Evolutionary conservation across 92 coral and sea anemone genomes (phyloP).

Genomic region (Plumapathes pennacea): DNA sequence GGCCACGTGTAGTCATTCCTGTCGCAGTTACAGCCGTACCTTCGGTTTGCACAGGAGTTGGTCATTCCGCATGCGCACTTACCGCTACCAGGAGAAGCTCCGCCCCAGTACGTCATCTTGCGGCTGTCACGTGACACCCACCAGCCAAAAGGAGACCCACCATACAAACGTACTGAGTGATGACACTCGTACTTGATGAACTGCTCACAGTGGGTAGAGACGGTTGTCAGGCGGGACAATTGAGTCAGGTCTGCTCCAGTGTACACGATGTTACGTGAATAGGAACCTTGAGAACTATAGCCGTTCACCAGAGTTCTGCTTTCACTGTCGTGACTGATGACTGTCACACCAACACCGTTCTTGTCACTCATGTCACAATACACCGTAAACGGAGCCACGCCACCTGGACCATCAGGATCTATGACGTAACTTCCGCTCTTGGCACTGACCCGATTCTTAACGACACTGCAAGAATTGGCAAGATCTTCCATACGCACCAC

Average conservation of each 20-base stretch:
- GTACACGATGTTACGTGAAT: constrained; percentile 39
- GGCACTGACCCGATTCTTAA: neutral
- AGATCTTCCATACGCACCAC: no score
- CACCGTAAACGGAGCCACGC: constrained; percentile 21
- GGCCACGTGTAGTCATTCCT: constrained; percentile 34
- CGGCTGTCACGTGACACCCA: constrained; percentile 82
- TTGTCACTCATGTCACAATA: constrained; percentile 54
- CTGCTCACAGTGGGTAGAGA: constrained; percentile 60
- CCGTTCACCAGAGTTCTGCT: neutral
- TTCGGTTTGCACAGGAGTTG: constrained; percentile 12
- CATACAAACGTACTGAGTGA: constrained; percentile 34
- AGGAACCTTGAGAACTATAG: no score
- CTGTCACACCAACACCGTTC: constrained; percentile 53
- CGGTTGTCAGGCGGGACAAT: constrained; percentile 42
- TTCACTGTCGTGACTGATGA: constrained; percentile 58
- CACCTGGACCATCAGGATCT: constrained; percentile 13
- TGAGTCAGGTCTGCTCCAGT: constrained; percentile 43
- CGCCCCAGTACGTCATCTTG: constrained; percentile 70
- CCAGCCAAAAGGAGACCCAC: constrained; percentile 54
- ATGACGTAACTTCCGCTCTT: constrained; percentile 21
- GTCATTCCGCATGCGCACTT: constrained; percentile 65
- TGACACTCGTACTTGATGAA: constrained; percentile 72
- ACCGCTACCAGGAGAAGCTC: constrained; percentile 37
- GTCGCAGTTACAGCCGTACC: constrained; percentile 52
- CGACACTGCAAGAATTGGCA: constrained; percentile 15